Evolutionary conservation across 2,888 invertebrate species (phyloP), one percentile per base, ranked within the genome.

Genomic region (Conops quadrifasciatus): DNA sequence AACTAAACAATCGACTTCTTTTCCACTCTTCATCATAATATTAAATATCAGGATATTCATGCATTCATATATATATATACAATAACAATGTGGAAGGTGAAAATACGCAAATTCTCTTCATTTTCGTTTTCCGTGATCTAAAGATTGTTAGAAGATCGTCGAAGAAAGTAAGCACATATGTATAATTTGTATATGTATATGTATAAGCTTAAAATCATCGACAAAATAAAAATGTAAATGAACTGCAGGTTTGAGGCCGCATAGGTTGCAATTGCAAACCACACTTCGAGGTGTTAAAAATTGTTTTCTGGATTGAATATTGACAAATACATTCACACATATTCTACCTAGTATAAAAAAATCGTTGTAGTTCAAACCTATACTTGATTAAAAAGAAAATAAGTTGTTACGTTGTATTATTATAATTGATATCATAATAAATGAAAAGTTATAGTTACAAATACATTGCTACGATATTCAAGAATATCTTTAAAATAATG

Each of bases 351-450:
- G 78, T 78, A 78, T 78, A 78, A 78, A 76, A 77, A 79, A 75
- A 75, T 82, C 79, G 82, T 83, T 82, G 83, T 79, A 80, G 80
- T 77, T 78, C 78, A 79, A 59, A 51, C 56, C 68, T 49, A 67
- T 70, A 67, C 28, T 65, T 66, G 53, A 70, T 67, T 63, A 67
- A 72, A 74, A 73, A 72, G 71, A 73, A 59, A 65, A 64, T 26
- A 69, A 71, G 59, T 73, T 65, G 73, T 73, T 73, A 73, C 67
- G 67, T 71, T 73, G 67, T 69, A 72, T 63, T 69, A 71, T 71
- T 47, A 53, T 36, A 7, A 36, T 36, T 36, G 24, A 53, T 53
- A 21, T n/a, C 13, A 24, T 53, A 21, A 53, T 68, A 68, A 74
- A 71, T 70, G 47, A 51, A 72, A 71, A 67, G 70, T 59, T 70